Conservation (phyloP, 2,797 vertebrate genomes). For the Podarcis lilfordi region DNA sequence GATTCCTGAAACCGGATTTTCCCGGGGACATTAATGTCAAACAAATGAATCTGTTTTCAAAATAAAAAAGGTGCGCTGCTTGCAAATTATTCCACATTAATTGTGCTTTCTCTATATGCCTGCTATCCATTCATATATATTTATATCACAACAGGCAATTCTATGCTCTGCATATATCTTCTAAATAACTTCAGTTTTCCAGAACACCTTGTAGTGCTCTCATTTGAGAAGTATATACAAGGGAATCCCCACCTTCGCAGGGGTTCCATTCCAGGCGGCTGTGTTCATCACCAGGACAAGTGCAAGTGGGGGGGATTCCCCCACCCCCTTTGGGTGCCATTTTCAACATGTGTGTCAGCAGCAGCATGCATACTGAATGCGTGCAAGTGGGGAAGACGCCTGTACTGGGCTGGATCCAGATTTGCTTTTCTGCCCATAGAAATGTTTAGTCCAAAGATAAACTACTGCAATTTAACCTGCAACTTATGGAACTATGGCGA, state of each 20-base stretch:
- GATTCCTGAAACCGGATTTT: slow-evolving; percentile 97
- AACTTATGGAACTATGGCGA: neutral
- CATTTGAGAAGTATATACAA: neutral
- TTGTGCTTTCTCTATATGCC: neutral
- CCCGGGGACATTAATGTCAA: slow-evolving; percentile 94
- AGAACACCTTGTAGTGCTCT: neutral
- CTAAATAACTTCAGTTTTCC: neutral
- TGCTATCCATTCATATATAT: neutral
- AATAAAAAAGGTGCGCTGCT: slow-evolving; percentile 25
- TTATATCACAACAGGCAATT: neutral
- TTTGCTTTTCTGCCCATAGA: no score
- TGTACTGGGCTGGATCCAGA: no score
- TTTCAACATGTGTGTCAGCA: no score
- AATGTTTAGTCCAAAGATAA: neutral
- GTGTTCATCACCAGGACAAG: no score
- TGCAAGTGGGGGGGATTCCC: no score
- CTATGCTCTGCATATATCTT: neutral
- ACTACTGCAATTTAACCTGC: neutral
- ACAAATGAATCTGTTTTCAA: slow-evolving; percentile 90
- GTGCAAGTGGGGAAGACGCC: no score
- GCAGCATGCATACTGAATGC: no score
- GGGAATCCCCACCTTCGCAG: no score
- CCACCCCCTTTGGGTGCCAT: no score
- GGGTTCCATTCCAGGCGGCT: no score
- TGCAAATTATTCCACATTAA: slow-evolving; percentile 4